Base-by-base conservation (phyloP, 2,797 vertebrate genomes). In the Parauchenoglanis punctatus region DNA sequence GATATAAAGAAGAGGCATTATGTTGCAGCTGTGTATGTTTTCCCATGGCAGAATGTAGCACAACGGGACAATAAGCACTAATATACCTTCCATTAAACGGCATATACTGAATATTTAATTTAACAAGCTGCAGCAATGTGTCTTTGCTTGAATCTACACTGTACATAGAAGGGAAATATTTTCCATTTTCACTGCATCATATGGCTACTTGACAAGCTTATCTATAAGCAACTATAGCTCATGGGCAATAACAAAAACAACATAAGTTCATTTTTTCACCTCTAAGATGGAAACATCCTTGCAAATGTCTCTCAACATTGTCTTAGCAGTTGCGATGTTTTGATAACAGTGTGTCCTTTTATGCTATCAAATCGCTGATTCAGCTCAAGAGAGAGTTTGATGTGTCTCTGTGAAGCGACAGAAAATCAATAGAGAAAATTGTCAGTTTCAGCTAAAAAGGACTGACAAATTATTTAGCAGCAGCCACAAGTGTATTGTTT, bases 1-100 rank as follows among this genome's bases (percentile, higher is more conserved):
- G 31, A 68, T 23, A n/a, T 72, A 31, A 65, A 28, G n/a, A 82
- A 5, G n/a, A 83, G 80, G 17, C 46, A 77, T 67, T 88, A 68
- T 70, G 23, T 75, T 11, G 40, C 70, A 88, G 58, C 72, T 59
- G 84, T 68, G 84, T 86, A 35, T 54, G 35, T 67, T 35, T 80
- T 82, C 25, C 49, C 49, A 18, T 7, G 49, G 49, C 58, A 46
- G 35, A 67, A 65, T 35, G 18, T 4, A 59, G 7, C 56, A 63
- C 78, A 76, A 17, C 17, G 18, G 61, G 59, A 61, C 49, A 49
- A 70, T 77, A 77, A 77, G 54, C 28, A 49, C 67, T 82, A 65
- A 85, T 75, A 31, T 15, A 61, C 17, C 40, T 80, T 75, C 23
- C 54, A 81, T 72, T 73, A 63, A 73, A 63, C 1, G 17, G 20